phyloP scores from a whole-genome alignment of 2,888 invertebrate genomes.

The Cephus pygmeus region DNA sequence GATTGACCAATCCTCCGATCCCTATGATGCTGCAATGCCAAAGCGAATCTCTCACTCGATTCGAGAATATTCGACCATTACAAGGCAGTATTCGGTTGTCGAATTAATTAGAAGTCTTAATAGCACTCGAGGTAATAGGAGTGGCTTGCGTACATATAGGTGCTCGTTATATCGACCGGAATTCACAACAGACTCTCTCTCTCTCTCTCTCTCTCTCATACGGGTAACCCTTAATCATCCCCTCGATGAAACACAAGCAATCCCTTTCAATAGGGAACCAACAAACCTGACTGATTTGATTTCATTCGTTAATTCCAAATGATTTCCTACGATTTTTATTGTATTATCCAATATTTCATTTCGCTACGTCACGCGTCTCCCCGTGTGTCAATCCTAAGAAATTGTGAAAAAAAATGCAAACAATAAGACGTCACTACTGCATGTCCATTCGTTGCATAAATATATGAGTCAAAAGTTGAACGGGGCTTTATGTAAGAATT shows the following conservation, averaged over 20 bases:
- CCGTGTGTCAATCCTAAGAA: constrained; percentile 4
- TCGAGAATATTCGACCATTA: neutral
- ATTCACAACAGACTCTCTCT: constrained; percentile 45
- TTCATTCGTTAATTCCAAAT: constrained; percentile 57
- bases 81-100: neutral
- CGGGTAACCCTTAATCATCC: neutral
- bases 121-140: constrained; percentile 53
- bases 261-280: constrained; percentile 48
- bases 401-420: neutral
- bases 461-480: too few relatives aligned
- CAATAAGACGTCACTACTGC: neutral
- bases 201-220: constrained; percentile 13
- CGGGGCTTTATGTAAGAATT: too few relatives aligned
- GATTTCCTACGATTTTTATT: constrained; percentile 47
- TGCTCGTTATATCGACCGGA: constrained; percentile 52
- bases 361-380: neutral
- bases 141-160: constrained; percentile 31
- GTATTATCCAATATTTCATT: constrained; percentile 22
- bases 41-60: too few relatives aligned
- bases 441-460: too few relatives aligned
- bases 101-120: constrained; percentile 58
- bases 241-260: neutral
- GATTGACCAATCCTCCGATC: too few relatives aligned
- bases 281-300: constrained; percentile 57
- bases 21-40: too few relatives aligned